A percentile compares a stretch with the other conserved stretches of the same genome.
Evolutionary conservation across 2,797 vertebrate genomes (phyloP).

Genomic region (Pristis pectinata): DNA sequence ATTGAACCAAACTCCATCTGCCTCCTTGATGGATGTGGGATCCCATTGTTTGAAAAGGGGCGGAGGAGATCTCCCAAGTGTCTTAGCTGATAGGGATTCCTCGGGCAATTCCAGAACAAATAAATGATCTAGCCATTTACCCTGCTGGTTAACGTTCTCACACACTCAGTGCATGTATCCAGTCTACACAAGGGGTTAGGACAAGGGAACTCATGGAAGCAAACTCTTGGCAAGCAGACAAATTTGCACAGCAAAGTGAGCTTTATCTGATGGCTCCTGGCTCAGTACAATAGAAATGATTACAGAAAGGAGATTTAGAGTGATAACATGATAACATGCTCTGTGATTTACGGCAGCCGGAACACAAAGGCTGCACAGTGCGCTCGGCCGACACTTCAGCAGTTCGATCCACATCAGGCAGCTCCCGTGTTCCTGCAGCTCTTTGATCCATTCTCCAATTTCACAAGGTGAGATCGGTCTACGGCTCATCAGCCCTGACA

Average conservation of each 20-base stretch:
- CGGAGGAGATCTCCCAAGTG: too few species aligned
- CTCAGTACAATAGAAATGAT: background rate
- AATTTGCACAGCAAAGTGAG: background rate
- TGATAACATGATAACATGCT: conserved; percentile 5
- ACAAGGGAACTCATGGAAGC: background rate
- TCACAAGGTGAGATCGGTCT: background rate
- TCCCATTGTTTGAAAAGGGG: too few species aligned
- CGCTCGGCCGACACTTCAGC: background rate
- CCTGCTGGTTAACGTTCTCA: background rate
- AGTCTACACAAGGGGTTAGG: background rate
- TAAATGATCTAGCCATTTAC: too few species aligned
- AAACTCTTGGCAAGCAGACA: background rate
- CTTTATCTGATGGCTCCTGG: background rate
- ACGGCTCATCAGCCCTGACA: background rate
- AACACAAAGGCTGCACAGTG: background rate
- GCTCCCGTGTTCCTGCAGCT: background rate
- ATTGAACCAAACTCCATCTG: too few species aligned
- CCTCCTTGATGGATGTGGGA: too few species aligned
- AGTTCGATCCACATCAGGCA: background rate
- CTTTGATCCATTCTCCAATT: background rate
- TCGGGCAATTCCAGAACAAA: too few species aligned
- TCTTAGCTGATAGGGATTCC: too few species aligned
- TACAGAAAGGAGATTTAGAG: conserved; percentile 23
- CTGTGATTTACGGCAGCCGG: background rate
- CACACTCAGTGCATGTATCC: background rate